Percentiles rank a stretch among this genome's conserved stretches.
These are phyloP conservation scores for Xiphias gladius DNA, from an alignment of 2,113 vertebrate genomes.

Conservation along the genomic window DNA sequence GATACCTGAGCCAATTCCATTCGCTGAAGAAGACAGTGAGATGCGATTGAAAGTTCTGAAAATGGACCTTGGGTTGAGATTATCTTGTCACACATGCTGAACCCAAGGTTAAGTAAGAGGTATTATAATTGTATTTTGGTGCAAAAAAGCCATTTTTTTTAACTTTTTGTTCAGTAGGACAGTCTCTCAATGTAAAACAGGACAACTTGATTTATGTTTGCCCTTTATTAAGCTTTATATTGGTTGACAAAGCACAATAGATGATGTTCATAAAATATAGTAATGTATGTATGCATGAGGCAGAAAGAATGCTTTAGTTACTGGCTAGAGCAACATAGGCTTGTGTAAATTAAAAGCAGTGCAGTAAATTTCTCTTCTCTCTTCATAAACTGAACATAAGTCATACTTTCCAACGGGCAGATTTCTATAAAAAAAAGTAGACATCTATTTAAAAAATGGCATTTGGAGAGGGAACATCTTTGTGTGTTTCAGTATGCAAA, in stretches of 20 bases:
- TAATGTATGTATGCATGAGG: not conserved
- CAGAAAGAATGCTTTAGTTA: not conserved
- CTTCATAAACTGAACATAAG: conserved; percentile 6
- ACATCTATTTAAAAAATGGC: not conserved
- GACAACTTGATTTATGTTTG: not conserved
- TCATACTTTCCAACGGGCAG: not conserved
- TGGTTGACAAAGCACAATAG: not conserved
- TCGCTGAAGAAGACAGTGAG: not conserved
- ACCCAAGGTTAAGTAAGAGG: not conserved
- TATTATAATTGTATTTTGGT: not conserved
- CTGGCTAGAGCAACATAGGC: not conserved
- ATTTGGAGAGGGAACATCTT: not conserved
- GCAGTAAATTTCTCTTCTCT: conserved; percentile 5
- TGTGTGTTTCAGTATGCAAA: not conserved
- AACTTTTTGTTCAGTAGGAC: not conserved
- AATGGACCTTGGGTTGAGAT: not conserved
- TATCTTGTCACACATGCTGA: not conserved
- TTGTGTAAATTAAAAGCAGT: not conserved
- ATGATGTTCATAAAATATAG: not conserved
- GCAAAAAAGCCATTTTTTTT: not conserved
- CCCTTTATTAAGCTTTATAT: not conserved
- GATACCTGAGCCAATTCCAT: not conserved
- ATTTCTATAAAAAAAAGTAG: not conserved
- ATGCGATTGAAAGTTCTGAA: not conserved
- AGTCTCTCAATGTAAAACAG: not conserved